Conservation (phyloP, 2,797 vertebrate genomes). For the Erethizon dorsatum region DNA sequence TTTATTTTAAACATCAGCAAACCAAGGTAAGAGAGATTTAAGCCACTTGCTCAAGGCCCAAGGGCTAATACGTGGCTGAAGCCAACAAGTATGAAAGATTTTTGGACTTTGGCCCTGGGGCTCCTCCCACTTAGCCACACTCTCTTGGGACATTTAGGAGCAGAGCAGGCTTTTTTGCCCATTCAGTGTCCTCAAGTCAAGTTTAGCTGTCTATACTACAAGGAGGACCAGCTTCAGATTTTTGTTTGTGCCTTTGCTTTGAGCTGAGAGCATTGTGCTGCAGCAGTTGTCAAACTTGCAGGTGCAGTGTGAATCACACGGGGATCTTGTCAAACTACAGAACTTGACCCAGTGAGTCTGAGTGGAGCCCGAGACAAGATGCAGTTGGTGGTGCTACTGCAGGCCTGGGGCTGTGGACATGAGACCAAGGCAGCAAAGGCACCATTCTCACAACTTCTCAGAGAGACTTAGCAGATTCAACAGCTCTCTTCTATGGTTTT, state of each 20-base stretch:
- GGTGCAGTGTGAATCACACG: fast-evolving
- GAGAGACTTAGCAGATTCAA: background rate
- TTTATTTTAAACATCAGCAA: conserved; percentile 27
- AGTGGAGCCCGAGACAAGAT: background rate
- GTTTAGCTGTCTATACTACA: background rate
- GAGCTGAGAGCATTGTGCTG: background rate
- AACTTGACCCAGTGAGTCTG: background rate
- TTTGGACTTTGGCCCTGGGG: background rate
- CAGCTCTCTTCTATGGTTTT: background rate
- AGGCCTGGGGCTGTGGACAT: fast-evolving
- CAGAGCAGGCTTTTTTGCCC: fast-evolving
- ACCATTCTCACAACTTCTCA: background rate
- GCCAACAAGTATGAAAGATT: background rate
- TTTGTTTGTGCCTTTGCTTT: background rate
- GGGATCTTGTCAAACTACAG: background rate
- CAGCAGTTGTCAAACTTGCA: background rate
- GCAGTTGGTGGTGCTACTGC: fast-evolving
- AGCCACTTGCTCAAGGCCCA: background rate
- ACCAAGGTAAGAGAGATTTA: background rate
- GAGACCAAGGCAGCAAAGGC: background rate
- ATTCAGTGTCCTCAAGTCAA: background rate
- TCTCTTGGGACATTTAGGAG: background rate
- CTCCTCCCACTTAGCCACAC: background rate
- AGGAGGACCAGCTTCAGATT: background rate
- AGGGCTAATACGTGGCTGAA: background rate